Base-by-base conservation (phyloP, 2,113 vertebrate species). In the Calonectris borealis region DNA sequence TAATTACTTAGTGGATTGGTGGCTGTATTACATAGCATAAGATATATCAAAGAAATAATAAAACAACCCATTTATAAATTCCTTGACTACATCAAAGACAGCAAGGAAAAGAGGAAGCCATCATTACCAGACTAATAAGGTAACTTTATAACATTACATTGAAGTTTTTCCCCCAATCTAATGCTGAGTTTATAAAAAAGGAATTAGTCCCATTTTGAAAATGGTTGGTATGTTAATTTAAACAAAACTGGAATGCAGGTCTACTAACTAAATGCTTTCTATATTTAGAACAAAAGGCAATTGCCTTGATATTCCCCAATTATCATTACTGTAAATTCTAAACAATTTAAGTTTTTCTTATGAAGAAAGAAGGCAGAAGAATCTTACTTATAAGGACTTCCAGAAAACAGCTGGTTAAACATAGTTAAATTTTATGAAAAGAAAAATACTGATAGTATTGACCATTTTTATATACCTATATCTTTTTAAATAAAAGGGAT, bases 171-270 rank as follows among this genome's bases (percentile, higher is more conserved):
- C 49, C 76, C 62, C 32, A 68, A 21, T 64, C 79, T 88, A 82
- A 78, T 92, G 10, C 68, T 44, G 48, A 72, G n/a, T 78, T 87
- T 82, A 60, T 29, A 49, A 91, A 75, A 80, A 57, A 82, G 10
- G 14, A 82, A 92, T 58, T 42, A 60, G 69, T 94, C 58, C 68
- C 55, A 88, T 76, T 68, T 73, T 51, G 18, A 94, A 96, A 97
- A 79, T 40, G 5, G 17, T 93, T 93, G 61, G 6, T 71, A n/a
- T 62, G 32, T 16, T 48, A 88, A 82, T 85, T 66, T n/a, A 77
- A 54, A 73, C 29, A 66, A 88, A 95, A 93, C 3, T 34, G 9
- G 36, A 95, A 68, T n/a, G 36, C 77, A 91, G 51, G 68, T 70
- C 8, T 48, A n/a, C 10, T 64, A 58, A 64, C 31, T 44, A 89